Evolutionary conservation across 1,140 invertebrate genomes (phyloP), one percentile per base, ranked within the genome.

Genomic region (Drosophila nikananu): DNA sequence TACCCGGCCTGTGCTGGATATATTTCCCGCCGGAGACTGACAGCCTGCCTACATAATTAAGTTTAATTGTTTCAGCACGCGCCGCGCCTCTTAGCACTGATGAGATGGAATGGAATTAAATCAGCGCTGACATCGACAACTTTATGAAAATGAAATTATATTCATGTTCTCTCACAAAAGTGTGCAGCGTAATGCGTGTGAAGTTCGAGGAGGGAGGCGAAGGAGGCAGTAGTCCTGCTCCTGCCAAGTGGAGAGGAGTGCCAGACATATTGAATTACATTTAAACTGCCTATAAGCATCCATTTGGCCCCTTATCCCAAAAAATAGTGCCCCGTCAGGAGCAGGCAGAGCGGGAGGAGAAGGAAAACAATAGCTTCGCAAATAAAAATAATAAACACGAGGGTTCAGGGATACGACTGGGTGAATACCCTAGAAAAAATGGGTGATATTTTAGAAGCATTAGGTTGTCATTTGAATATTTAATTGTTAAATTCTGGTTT

Each of bases 121-220:
- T 89, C 86, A 79, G 81, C 66, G 86, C 86, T 90, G 84, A 90
- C 83, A 91, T 91, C 86, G 82, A 89, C 86, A 91, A 91, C 86
- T 90, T 90, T 82, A 91, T 90, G 83, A 83, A 83, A 90, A 90
- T 90, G 58, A 80, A 91, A 90, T 90, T 90, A 90, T 86, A 73
- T 44, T 77, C 65, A 70, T 78, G 78, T 39, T n/a, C 58, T 62
- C 63, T 54, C 86, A 84, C 76, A 70, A 84, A 90, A 86, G 86
- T 90, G 83, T 81, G 86, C 76, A 72, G 49, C 54, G 62, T 64
- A 75, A 86, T 61, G 72, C 37, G 68, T 39, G 23, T 30, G 32
- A 27, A 13, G 35, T 17, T 13, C 15, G 59, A 39, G 65, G 48
- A n/a, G 57, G 64, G 19, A 15, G 21, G 62, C 19, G 19, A 21